Evolutionary conservation across 2,797 vertebrate genomes (phyloP).

Genomic region (Anguilla megastoma): DNA sequence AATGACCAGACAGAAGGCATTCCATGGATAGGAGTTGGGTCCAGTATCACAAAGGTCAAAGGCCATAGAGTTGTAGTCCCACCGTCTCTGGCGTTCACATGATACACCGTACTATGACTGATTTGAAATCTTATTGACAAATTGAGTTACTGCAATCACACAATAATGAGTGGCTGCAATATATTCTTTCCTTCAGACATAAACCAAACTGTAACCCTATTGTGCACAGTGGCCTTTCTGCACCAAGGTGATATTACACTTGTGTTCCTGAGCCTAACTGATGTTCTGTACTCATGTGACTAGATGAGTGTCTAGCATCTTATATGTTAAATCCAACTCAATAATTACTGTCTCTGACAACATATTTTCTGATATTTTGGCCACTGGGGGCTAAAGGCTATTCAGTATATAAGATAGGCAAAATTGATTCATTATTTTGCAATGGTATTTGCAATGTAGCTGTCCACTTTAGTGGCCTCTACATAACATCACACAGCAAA

Average conservation of each 20-base stretch:
- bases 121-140: background rate
- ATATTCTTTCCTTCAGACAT: background rate
- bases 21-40: background rate
- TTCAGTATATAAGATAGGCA: background rate
- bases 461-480: too few species aligned
- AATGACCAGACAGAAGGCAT: background rate
- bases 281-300: background rate
- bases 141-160: background rate
- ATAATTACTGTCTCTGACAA: background rate
- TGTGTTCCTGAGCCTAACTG: background rate
- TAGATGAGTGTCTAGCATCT: background rate
- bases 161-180: background rate
- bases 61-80: background rate
- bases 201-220: background rate
- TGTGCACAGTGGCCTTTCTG: background rate
- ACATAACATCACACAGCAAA: too few species aligned
- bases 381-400: background rate
- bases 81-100: background rate
- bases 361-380: background rate
- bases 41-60: background rate
- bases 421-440: too few species aligned
- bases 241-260: background rate
- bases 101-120: background rate
- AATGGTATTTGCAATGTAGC: too few species aligned
- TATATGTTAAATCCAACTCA: background rate